Evolutionary conservation across 1,140 invertebrate species (phyloP).

Genomic region (Schlechtendalia chinensis): DNA sequence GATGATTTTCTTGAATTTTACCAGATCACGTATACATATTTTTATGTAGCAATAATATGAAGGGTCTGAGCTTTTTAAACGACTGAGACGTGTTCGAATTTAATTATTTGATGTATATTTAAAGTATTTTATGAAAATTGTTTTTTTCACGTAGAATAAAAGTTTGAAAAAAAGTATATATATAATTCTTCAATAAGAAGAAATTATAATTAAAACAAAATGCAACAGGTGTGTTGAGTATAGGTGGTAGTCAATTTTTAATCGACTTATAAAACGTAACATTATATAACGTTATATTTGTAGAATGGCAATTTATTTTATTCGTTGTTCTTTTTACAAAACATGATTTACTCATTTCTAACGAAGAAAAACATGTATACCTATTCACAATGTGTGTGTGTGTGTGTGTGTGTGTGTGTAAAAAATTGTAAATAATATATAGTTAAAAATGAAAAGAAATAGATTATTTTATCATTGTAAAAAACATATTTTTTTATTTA

Average conservation of each 20-base stretch:
- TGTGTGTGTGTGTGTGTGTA: no score
- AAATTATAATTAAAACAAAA: conserved; percentile 40
- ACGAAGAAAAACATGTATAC: no score
- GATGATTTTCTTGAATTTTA: conserved; percentile 8
- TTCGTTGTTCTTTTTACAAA: not conserved
- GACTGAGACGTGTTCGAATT: not conserved
- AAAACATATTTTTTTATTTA: no score
- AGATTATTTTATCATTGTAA: no score
- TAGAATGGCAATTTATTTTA: not conserved
- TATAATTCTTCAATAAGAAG: not conserved
- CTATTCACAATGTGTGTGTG: no score
- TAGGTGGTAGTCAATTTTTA: not conserved
- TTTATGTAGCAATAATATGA: not conserved
- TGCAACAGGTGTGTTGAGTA: conserved; percentile 39
- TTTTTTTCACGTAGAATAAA: not conserved
- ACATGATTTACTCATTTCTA: not conserved
- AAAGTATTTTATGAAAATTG: conserved; percentile 1
- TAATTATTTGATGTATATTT: conserved; percentile 16
- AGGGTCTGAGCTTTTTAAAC: not conserved
- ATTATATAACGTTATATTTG: not conserved
- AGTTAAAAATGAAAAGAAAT: no score
- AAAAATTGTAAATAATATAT: no score
- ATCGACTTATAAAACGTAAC: not conserved
- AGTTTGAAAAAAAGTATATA: not conserved
- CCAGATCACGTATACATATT: not conserved